phyloP scores from a whole-genome alignment of 2,113 vertebrate species.

The Rhizomys pruinosus region DNA sequence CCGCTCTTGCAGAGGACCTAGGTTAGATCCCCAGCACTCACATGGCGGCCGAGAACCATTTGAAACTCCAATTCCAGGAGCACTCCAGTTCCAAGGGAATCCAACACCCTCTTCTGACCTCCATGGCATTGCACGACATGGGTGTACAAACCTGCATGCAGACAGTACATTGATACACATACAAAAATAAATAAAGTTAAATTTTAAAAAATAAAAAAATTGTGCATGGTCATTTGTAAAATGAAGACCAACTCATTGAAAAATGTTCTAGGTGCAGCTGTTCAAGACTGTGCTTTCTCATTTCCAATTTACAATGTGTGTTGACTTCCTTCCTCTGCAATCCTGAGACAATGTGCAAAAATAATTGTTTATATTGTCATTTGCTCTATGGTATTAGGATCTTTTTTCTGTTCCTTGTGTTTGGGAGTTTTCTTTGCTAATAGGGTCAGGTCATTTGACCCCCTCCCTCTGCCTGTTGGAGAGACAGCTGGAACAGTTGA shows the following conservation, averaged over 20 bases:
- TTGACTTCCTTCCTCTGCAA: constrained; percentile 28
- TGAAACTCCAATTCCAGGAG: no score
- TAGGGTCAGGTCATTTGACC: constrained; percentile 67
- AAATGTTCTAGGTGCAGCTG: neutral
- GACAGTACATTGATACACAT: no score
- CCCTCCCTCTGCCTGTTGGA: constrained; percentile 10
- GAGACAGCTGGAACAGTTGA: constrained; percentile 73
- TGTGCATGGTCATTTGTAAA: neutral
- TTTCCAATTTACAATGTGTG: constrained; percentile 26
- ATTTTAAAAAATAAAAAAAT: no score
- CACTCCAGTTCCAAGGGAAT: no score
- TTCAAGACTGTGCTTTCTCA: constrained; percentile 37
- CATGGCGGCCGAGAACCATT: no score
- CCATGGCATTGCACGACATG: no score
- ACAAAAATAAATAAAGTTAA: no score
- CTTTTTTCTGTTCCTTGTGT: constrained; percentile 60
- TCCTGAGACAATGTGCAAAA: constrained; percentile 29
- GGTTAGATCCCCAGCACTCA: no score
- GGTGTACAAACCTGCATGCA: no score
- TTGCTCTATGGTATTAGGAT: constrained; percentile 71
- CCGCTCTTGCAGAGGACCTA: no score
- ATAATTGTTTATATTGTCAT: constrained; percentile 72
- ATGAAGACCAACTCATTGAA: neutral
- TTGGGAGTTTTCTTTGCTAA: constrained; percentile 63
- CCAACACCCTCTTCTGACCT: no score